Evolutionary conservation across 2,888 invertebrate species (phyloP), one percentile per base, ranked within the genome.

Genomic region (Reticulitermes lucifugus): DNA sequence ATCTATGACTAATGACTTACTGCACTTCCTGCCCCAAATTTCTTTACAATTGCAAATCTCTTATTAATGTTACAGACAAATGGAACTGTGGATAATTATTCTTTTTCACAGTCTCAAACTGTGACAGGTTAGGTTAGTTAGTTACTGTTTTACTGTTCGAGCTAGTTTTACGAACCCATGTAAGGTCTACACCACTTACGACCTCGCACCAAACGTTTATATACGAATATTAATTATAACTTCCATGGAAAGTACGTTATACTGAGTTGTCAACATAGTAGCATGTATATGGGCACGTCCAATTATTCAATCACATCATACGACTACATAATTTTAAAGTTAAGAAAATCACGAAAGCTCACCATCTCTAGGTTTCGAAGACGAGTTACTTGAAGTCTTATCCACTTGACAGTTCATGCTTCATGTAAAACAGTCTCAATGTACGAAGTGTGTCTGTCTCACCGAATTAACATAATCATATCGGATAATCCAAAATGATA

Each of bases 391-490:
- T 85, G 88, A 88, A 86, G 88, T 88, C 87, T 89, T 89, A 87
- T 89, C 89, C 87, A 89, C 87, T 87, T 89, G 89, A 88, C 88
- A 89, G 88, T 89, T 89, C 89, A 89, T 89, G 83, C 85, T 87
- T 87, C 86, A 86, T 89, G 85, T 89, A 89, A 89, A 88, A 90
- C 88, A 87, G 87, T 88, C 87, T 94, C 93, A 80, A 46, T 55
- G 89, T 89, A 90, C 85, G 80, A 88, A 88, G 90, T 89, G 89
- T 91, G 91, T 91, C 91, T 92, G 91, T 92, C 92, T 93, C 93
- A 93, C 93, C 93, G 93, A 92, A 90, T 90, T 91, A 92, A 92
- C 92, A 92, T 92, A 91, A 91, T 89, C 92, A 92, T 92, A 90
- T 79, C 85, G 84, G 41, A 83, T 79, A 86, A 55, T 85, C 71